Evolutionary conservation across 2,113 vertebrate species (phyloP).

Genomic region (Arizona elegans): DNA sequence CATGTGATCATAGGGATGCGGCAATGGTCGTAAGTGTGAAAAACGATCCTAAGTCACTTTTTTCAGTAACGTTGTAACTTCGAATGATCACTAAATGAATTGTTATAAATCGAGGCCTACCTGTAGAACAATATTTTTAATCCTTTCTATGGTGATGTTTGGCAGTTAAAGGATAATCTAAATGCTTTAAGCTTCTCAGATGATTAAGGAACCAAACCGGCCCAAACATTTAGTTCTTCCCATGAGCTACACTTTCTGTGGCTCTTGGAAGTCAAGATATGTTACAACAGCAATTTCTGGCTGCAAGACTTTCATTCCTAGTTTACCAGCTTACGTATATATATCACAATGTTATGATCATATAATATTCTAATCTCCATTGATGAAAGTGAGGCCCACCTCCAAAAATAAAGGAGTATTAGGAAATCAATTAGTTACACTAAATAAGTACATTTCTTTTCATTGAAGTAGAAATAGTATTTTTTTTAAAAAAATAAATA

Average conservation of each 20-base stretch:
- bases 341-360: too few species aligned
- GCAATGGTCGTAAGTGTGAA: neutral
- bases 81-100: neutral
- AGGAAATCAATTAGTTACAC: neutral
- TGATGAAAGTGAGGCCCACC: too few species aligned
- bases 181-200: neutral
- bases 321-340: too few species aligned
- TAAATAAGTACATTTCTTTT: neutral
- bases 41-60: neutral
- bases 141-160: neutral
- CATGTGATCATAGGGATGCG: too few species aligned
- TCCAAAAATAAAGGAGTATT: neutral
- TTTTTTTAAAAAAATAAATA: neutral
- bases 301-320: too few species aligned
- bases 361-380: too few species aligned
- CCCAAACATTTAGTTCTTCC: neutral
- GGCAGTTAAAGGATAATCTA: neutral
- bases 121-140: neutral
- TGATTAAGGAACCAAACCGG: neutral
- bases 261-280: too few species aligned
- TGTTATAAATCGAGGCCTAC: neutral
- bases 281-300: too few species aligned
- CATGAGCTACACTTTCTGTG: neutral
- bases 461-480: neutral
- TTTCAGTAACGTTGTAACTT: neutral